These are phyloP conservation scores for Hypsopygia costalis DNA, from an alignment of 2,888 invertebrate genomes.

Conservation along the genomic window DNA sequence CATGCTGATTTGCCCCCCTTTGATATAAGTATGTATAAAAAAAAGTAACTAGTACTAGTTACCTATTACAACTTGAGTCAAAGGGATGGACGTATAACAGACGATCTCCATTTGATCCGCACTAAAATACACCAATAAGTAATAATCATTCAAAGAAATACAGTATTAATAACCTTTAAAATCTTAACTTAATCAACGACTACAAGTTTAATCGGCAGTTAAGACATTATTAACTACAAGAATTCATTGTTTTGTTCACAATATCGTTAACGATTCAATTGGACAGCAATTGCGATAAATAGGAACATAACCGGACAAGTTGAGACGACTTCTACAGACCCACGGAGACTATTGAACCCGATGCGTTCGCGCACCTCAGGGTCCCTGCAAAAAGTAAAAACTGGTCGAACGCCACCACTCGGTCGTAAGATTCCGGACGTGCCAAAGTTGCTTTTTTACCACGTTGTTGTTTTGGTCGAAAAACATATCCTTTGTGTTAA, in stretches of 20 bases:
- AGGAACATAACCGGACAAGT: neutral
- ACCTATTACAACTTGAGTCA: too few relatives aligned
- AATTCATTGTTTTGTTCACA: neutral
- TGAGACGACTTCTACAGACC: too few relatives aligned
- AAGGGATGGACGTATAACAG: too few relatives aligned
- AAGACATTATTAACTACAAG: neutral
- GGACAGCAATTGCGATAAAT: neutral
- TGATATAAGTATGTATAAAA: too few relatives aligned
- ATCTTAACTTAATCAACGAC: too few relatives aligned
- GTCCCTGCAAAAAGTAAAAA: constrained; percentile 41
- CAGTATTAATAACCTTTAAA: too few relatives aligned
- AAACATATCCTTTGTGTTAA: neutral
- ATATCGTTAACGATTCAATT: constrained; percentile 5
- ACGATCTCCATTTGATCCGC: too few relatives aligned
- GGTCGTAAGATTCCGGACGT: constrained; percentile 7
- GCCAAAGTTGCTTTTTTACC: neutral
- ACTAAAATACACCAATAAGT: too few relatives aligned
- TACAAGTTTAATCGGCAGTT: neutral
- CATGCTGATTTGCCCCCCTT: too few relatives aligned
- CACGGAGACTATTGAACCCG: constrained; percentile 40
- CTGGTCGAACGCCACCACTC: constrained; percentile 12
- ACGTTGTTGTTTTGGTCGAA: neutral
- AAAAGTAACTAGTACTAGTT: too few relatives aligned
- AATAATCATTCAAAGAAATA: too few relatives aligned
- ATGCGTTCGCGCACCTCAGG: constrained; percentile 33